Base-by-base conservation (phyloP, 2,888 invertebrate species). In the Alcis repandata region DNA sequence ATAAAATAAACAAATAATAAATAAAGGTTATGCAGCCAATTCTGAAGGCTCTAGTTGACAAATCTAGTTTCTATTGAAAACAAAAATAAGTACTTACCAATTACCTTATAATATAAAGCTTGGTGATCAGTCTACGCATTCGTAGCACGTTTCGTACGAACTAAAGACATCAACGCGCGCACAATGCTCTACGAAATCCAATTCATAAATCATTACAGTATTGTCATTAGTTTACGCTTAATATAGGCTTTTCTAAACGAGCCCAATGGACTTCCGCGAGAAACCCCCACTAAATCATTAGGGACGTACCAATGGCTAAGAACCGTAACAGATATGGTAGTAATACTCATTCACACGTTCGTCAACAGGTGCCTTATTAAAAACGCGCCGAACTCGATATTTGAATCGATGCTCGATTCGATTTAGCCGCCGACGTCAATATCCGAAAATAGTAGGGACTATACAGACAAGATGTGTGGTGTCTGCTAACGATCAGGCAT, bases 341-440 rank as follows among this genome's bases (percentile, higher is more conserved):
- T 89, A 89, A 89, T 86, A 90, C 86, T 91, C 91, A 93, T 93
- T 93, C 92, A 93, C 90, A 92, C 88, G 92, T 91, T 89, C 90
- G 89, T 92, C 92, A 92, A 88, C 88, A 84, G 86, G 87, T 80
- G 85, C 88, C 92, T 92, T 92, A 92, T 93, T 93, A 93, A 92
- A 92, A 90, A 87, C 87, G 77, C 82, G 77, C 79, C 76, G 79
- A 76, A 69, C 70, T 54, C 54, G 69, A 71, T 73, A 67, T 66
- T 75, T 74, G 79, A 76, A 76, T 78, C 69, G 70, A 68, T 74
- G 86, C 82, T 79, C 76, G 77, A 77, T 76, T 76, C 79, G 83
- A 76, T 84, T 80, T 84, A 81, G 78, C 76, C 67, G 61, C 70
- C 79, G 79, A 80, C 85, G 82, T 59, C 48, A 22, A 19, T 43